A percentile compares a stretch with the other conserved stretches of the same genome.
Conservation (phyloP, 2,113 vertebrate genomes). For the Puntigrus tetrazona region DNA sequence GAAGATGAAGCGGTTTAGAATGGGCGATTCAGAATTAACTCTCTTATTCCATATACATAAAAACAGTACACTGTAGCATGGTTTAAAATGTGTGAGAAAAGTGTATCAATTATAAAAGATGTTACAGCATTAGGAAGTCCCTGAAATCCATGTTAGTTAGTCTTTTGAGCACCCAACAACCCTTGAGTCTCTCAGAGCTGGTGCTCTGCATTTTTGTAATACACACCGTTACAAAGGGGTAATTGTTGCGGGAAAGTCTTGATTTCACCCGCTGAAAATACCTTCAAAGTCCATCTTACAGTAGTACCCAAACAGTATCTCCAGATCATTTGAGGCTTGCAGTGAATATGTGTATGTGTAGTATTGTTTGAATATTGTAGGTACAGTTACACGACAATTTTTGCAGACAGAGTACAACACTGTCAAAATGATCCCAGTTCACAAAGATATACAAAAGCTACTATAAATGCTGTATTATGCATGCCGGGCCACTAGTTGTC, state of each 20-base stretch:
- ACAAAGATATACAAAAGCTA: no score
- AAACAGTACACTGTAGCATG: not conserved
- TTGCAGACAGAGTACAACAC: no score
- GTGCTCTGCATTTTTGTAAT: conserved; percentile 10
- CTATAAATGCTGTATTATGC: no score
- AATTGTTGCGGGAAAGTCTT: not conserved
- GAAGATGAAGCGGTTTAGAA: no score
- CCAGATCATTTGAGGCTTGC: not conserved
- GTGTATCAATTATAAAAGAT: not conserved
- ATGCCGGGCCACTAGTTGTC: no score
- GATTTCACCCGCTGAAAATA: conserved; percentile 21
- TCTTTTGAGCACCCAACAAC: not conserved
- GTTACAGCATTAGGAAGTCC: not conserved
- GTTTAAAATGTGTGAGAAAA: not conserved
- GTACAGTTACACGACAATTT: not conserved
- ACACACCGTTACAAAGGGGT: not conserved
- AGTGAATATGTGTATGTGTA: no score
- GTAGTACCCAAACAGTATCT: not conserved
- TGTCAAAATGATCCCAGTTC: no score
- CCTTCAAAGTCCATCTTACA: not conserved
- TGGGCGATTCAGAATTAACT: no score
- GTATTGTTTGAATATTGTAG: not conserved
- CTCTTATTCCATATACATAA: not conserved
- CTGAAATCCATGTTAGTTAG: conserved; percentile 5
- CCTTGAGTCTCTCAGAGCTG: not conserved